Percentiles rank a stretch among this genome's conserved stretches.
Conservation (phyloP, 2,888 invertebrate genomes). For the Blastobasis lacticolella region DNA sequence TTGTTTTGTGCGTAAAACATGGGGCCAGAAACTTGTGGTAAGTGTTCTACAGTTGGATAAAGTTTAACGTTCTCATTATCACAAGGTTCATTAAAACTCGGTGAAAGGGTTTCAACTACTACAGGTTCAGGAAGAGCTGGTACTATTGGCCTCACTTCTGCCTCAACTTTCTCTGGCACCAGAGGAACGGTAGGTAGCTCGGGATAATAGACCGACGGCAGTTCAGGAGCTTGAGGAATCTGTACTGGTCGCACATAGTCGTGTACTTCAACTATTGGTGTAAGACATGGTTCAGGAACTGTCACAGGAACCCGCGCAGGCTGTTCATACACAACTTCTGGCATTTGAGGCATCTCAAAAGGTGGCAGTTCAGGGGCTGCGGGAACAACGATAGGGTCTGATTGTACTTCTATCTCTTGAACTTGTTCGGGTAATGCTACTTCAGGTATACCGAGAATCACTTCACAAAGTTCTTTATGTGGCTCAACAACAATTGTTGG, state of each 20-base stretch:
- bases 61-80: neutral
- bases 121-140: slow-evolving; percentile 3
- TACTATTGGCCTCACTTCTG: neutral
- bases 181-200: slow-evolving; percentile 8
- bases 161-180: slow-evolving; percentile 1
- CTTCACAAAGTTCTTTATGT: neutral
- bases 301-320: neutral
- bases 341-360: slow-evolving; percentile 14
- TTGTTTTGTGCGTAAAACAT: slow-evolving; percentile 24
- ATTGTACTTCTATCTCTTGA: neutral
- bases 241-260: slow-evolving; percentile 4
- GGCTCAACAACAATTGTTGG: neutral
- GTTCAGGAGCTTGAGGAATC: slow-evolving; percentile 18
- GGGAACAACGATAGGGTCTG: neutral
- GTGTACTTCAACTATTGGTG: neutral
- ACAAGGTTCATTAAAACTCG: neutral
- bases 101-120: neutral
- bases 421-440: slow-evolving; percentile 1
- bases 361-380: slow-evolving; percentile 13
- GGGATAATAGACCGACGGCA: slow-evolving; percentile 15
- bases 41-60: neutral
- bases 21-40: slow-evolving; percentile 8
- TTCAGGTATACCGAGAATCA: neutral
- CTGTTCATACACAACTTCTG: slow-evolving; percentile 6
- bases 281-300: neutral